phyloP scores from a whole-genome alignment of 2,888 invertebrate genomes.

The Pseudeuparius sepicola region DNA sequence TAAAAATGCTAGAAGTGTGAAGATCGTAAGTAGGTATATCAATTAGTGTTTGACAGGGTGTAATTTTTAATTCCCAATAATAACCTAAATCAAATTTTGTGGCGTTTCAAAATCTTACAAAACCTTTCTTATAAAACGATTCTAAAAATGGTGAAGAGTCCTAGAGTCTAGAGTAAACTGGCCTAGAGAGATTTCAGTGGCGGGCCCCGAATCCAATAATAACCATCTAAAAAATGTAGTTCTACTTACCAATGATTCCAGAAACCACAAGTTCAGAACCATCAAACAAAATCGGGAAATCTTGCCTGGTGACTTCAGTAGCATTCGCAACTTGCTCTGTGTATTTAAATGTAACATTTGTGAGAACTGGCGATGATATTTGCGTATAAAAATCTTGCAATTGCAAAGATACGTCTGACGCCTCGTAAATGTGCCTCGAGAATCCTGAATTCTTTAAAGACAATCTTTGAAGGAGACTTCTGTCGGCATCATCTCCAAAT shows the following conservation, averaged over 20 bases:
- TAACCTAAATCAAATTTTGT: too few species aligned
- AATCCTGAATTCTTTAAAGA: slow-evolving; percentile 57
- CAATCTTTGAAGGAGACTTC: slow-evolving; percentile 53
- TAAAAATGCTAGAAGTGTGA: too few species aligned
- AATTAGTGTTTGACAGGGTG: too few species aligned
- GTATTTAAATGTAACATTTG: slow-evolving; percentile 56
- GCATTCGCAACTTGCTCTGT: slow-evolving; percentile 45
- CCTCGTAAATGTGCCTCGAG: slow-evolving; percentile 61
- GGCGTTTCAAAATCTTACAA: too few species aligned
- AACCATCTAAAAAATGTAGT: too few species aligned
- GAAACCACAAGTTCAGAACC: slow-evolving; percentile 58
- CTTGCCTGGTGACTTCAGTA: slow-evolving; percentile 45
- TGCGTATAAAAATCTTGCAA: slow-evolving; percentile 56
- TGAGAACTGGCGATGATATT: slow-evolving; percentile 57
- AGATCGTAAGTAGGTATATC: too few species aligned
- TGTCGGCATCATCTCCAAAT: slow-evolving; percentile 61
- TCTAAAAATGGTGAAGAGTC: too few species aligned
- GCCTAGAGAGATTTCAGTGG: too few species aligned
- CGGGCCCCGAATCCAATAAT: too few species aligned
- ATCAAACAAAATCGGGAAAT: slow-evolving; percentile 49
- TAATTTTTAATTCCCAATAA: too few species aligned
- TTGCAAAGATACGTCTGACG: slow-evolving; percentile 57
- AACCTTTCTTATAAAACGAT: too few species aligned
- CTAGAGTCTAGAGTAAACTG: too few species aligned
- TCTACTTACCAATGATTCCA: slow-evolving; percentile 38